phyloP scores from a whole-genome alignment of 92 coral and sea anemone species.

The Siderastrea radians region DNA sequence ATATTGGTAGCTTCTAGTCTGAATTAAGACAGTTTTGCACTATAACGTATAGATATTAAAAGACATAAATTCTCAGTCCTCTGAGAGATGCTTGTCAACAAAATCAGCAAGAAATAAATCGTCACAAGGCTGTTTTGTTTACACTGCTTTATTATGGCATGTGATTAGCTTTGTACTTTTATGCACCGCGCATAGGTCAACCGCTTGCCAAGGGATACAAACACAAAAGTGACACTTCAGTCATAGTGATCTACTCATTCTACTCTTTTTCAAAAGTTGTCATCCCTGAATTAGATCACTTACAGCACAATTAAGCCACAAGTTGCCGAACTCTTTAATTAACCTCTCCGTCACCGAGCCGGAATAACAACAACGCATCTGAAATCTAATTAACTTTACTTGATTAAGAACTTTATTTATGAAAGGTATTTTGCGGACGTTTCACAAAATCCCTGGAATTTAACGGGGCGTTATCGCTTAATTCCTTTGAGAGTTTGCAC shows the following conservation, averaged over 20 bases:
- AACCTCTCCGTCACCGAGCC: not conserved
- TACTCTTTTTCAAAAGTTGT: slow-evolving; percentile 13
- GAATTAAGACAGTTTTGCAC: too few relatives aligned
- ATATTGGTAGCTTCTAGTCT: too few relatives aligned
- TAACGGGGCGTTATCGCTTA: not conserved
- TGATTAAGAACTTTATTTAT: not conserved
- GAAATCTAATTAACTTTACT: not conserved
- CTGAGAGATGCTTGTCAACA: not conserved
- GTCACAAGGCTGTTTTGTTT: not conserved
- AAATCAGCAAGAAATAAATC: not conserved
- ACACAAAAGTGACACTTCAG: slow-evolving; percentile 21
- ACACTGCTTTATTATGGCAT: not conserved
- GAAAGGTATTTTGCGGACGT: slow-evolving; percentile 5
- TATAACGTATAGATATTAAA: too few relatives aligned
- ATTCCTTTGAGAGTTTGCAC: slow-evolving; percentile 20
- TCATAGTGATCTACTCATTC: slow-evolving; percentile 3
- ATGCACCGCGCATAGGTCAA: slow-evolving; percentile 10
- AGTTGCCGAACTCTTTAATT: not conserved
- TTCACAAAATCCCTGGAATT: slow-evolving; percentile 1
- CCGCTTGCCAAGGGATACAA: slow-evolving; percentile 11
- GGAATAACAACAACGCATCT: not conserved
- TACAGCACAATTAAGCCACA: slow-evolving; percentile 6
- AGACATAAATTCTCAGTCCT: too few relatives aligned
- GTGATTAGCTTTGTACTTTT: slow-evolving; percentile 15
- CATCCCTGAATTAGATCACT: slow-evolving; percentile 31